Base-by-base conservation (phyloP, 2,113 vertebrate genomes). In the Notechis scutatus region DNA sequence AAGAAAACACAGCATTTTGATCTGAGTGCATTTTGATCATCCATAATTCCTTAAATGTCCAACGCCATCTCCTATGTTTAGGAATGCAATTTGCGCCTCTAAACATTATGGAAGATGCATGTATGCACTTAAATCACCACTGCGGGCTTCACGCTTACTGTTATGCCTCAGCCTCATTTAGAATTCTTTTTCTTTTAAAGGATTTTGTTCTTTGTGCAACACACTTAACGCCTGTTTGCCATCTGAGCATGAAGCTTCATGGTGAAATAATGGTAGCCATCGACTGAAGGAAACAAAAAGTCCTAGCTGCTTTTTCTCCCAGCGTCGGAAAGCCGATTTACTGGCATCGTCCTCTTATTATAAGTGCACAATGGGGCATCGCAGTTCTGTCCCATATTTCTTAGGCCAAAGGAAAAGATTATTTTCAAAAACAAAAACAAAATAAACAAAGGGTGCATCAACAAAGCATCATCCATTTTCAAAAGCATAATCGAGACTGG, bases 1-100 rank as follows among this genome's bases (percentile, higher is more conserved):
- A 93, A 39, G 95, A 95, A 94, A 95, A 18, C 54, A 50, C 57
- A 92, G 88, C 85, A 42, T 42, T 42, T 42, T 42, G 42, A 42
- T 42, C 42, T 42, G 69, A 94, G 61, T 85, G 57, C 15, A 95
- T 95, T 96, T 96, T 88, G 95, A 56, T 93, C 94, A 94, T 95
- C 90, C 86, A 85, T 94, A 59, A 90, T 94, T 87, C 88, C 11
- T 94, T 87, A 94, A 61, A 94, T 61, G 45, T 59, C 14, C 1
- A 91, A 95, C 96, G 18, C n/a, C n/a, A 93, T 91, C 39, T 81
- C 24, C 89, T 90, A 5, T 11, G 1, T 90, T 96, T 94, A 93
- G 85, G 9, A 26, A 81, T 57, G 85, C 42, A 85, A 55, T 74
- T 59, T 90, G 42, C 92, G 1, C 86, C 29, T 23, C 42, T 61